phyloP scores from a whole-genome alignment of 2,888 invertebrate species.

The Leucania comma region DNA sequence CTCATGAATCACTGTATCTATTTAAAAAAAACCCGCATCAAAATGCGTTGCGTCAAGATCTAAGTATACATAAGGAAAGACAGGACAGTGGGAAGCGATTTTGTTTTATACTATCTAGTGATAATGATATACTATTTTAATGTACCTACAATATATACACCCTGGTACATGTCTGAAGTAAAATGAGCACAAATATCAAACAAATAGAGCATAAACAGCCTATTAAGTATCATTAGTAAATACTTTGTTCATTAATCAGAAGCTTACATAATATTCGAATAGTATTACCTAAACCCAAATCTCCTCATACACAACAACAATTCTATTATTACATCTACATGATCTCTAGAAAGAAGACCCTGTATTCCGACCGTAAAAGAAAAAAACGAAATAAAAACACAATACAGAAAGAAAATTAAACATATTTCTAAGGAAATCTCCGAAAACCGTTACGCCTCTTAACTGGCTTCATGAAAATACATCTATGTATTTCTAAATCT shows the following conservation, averaged over 20 bases:
- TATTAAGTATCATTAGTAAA: neutral
- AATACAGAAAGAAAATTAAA: slow-evolving; percentile 14
- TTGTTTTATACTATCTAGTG: no score
- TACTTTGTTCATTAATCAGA: slow-evolving; percentile 9
- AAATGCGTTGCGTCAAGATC: no score
- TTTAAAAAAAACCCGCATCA: no score
- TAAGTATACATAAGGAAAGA: no score
- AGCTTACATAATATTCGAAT: neutral
- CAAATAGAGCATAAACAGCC: no score
- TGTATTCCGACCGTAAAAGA: neutral
- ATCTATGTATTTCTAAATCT: slow-evolving; percentile 52
- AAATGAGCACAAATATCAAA: no score
- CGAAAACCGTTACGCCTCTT: slow-evolving; percentile 9
- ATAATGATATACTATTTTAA: no score
- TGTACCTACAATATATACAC: no score
- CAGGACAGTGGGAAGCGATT: no score
- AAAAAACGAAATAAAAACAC: slow-evolving; percentile 28
- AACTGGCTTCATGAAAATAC: slow-evolving; percentile 41
- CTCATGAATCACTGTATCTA: no score
- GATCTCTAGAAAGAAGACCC: slow-evolving; percentile 20
- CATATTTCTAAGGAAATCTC: slow-evolving; percentile 32
- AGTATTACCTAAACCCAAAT: slow-evolving; percentile 9
- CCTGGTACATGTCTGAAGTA: no score
- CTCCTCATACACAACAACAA: slow-evolving; percentile 13
- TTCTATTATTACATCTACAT: neutral